A percentile compares a stretch with the other conserved stretches of the same genome.
These are phyloP conservation scores for Uloborus plumipes DNA, from an alignment of 2,888 invertebrate species.

Conservation along the genomic window DNA sequence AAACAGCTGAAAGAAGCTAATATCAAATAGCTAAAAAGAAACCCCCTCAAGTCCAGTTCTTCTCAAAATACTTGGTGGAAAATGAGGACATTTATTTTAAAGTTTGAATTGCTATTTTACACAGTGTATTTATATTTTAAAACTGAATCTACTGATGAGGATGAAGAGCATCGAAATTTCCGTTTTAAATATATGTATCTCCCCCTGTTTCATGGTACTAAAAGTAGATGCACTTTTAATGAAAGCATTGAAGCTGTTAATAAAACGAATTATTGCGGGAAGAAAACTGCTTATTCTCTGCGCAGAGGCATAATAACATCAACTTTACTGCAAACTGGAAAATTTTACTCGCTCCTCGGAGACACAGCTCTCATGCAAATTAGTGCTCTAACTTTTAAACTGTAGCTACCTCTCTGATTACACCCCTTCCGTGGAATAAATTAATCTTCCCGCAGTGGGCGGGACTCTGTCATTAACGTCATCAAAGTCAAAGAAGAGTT, in stretches of 20 bases:
- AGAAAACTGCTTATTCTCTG: conserved; percentile 42
- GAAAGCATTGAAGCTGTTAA: conserved; percentile 60
- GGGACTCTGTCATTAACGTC: conserved; percentile 56
- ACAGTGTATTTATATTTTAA: too few relatives aligned
- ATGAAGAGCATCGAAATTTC: conserved; percentile 2
- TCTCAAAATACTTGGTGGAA: too few relatives aligned
- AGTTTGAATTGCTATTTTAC: too few relatives aligned
- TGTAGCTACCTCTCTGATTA: conserved; percentile 42
- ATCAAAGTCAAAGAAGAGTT: conserved; percentile 60
- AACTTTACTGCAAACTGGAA: conserved; percentile 43
- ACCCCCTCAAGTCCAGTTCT: too few relatives aligned
- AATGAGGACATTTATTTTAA: too few relatives aligned
- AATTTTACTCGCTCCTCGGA: conserved; percentile 41
- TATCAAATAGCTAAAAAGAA: too few relatives aligned
- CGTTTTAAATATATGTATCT: conserved; percentile 32
- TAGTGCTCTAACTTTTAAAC: conserved; percentile 56
- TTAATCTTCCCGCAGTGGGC: conserved; percentile 51
- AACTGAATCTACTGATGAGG: too few relatives aligned
- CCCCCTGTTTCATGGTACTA: conserved; percentile 12
- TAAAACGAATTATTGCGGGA: conserved; percentile 51
- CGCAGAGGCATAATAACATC: conserved; percentile 46
- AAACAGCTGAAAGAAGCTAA: too few relatives aligned
- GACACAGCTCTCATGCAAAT: conserved; percentile 38
- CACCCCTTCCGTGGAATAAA: conserved; percentile 46
- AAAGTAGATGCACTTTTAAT: conserved; percentile 58